Base-by-base conservation (phyloP, 2,797 vertebrate species). In the Pseudochirops cupreus region DNA sequence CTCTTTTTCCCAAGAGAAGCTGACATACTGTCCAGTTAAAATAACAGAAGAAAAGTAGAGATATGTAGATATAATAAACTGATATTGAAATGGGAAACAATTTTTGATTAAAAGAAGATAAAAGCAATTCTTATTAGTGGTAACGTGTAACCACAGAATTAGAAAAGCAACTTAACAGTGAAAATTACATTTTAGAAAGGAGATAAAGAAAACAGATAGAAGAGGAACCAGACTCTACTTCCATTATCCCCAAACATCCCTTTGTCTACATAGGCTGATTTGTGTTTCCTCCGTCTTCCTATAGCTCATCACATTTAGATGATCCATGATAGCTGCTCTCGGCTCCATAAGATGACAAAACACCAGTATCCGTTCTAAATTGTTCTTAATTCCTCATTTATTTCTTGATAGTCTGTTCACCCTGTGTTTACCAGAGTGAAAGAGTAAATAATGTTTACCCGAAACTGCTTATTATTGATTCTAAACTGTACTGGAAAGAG, bases 1-100 rank as follows among this genome's bases (percentile, higher is more conserved):
- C 90, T 96, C 96, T 97, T 97, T 97, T 82, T 87, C 39, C 28
- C 94, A 91, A 91, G 33, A 59, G 90, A 91, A 67, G 93, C 11
- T 93, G 91, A 93, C 94, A 92, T 54, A 97, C 5, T 90, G 21
- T 93, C 13, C 94, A 24, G 0, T 95, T 97, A 97, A 94, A 91
- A 96, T 94, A 87, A 95, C 95, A 92, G 0, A 5, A 1, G 9
- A 94, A 95, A 97, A 93, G 26, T 54, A 96, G 58, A 94, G 5
- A 26, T 46, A 90, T 0, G 0, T 33, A 13, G 95, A 29, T 95
- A 58, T 16, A 89, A n/a, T 93, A 55, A 11, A 74, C 18, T 91
- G 93, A 31, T 92, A 55, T 91, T 33, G 55, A 96, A 58, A 55
- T 55, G 0, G 54, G 5, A 91, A 91, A 94, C 95, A 93, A 1